These are phyloP conservation scores for Otus sunia DNA, from an alignment of 2,113 vertebrate species.

Conservation along the genomic window DNA sequence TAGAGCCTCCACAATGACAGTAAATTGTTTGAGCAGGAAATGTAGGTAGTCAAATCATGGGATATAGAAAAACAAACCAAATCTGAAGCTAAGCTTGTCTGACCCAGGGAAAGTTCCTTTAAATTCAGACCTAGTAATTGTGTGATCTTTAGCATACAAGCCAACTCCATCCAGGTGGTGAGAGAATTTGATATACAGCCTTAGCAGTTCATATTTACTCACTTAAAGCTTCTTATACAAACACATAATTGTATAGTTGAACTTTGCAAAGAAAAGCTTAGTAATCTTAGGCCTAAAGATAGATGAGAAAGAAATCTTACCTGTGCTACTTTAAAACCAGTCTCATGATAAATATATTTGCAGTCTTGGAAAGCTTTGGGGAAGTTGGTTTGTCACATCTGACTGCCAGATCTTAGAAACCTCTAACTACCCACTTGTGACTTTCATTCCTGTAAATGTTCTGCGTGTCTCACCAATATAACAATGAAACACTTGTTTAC, in stretches of 20 bases:
- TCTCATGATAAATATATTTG: background rate
- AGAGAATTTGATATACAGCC: background rate
- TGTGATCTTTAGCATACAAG: background rate
- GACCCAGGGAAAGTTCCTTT: background rate
- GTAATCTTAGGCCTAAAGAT: background rate
- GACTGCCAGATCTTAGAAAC: background rate
- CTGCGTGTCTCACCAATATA: background rate
- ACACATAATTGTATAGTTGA: background rate
- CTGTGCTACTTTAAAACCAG: background rate
- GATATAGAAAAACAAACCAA: background rate
- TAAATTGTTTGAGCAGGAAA: background rate
- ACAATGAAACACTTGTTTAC: background rate
- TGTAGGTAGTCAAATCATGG: background rate
- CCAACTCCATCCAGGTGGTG: background rate
- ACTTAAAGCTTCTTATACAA: background rate
- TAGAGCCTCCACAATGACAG: background rate
- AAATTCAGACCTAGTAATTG: background rate
- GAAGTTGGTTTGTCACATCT: background rate
- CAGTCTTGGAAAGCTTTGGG: background rate
- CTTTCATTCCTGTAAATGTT: background rate
- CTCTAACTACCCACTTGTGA: background rate
- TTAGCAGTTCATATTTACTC: background rate
- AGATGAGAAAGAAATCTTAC: background rate
- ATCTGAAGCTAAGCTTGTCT: background rate
- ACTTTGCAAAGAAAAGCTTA: background rate